Evolutionary conservation across 2,888 invertebrate genomes (phyloP), one percentile per base, ranked within the genome.

Genomic region (Operophtera brumata): DNA sequence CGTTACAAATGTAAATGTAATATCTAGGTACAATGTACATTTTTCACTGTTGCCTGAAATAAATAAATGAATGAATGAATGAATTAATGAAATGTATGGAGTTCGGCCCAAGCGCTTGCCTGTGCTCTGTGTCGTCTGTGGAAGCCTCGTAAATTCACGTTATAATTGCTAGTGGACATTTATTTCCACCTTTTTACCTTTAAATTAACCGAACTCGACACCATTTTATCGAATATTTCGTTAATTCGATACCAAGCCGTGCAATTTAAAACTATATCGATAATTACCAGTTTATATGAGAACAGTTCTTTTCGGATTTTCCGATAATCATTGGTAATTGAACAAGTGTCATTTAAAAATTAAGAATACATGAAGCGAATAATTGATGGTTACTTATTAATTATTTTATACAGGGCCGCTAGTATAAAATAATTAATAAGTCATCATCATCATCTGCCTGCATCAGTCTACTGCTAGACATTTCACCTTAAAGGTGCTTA

Each of bases 291-390:
- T 34, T 26, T 34, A 37, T 37, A 42, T 47, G 37, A 51, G 47
- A 50, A 56, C 43, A 51, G 47, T 42, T 39, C 39, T 51, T 55
- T 39, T 50, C 51, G 40, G 51, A 56, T 47, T 47, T 51, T 32
- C 20, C 44, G 46, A 56, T 50, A 39, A 51, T 12, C 44, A 36
- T 46, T 32, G 36, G 54, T 55, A 55, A 55, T 55, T 55, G 50
- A 44, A 56, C 40, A 40, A n/a, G 40, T 56, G 56, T 47, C 55
- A 56, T 56, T 47, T 56, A 39, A 47, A 47, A 51, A 51, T 56
- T 51, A 55, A 47, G 42, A 43, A 43, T 46, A 46, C 43, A 37
- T 42, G 35, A 30, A 40, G 11, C 28, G 47, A 35, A 45, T 51
- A 3, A 40, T 30, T 49, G 40, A 54, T 48, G 43, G 39, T 11